These are phyloP conservation scores for Anisognathus igniventris DNA, from an alignment of 2,797 vertebrate species.

Conservation along the genomic window DNA sequence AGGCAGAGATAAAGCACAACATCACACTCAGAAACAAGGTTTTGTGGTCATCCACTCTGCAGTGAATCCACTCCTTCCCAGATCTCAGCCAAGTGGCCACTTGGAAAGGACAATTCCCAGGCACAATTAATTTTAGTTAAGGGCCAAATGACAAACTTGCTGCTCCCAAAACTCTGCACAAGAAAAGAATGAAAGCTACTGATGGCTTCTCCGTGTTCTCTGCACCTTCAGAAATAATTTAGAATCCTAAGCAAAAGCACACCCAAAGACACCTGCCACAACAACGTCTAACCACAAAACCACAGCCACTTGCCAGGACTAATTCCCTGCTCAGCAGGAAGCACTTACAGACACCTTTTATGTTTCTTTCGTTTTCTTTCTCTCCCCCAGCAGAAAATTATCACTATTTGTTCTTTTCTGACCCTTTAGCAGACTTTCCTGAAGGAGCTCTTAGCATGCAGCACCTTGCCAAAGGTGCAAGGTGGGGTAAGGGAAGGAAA, in stretches of 20 bases:
- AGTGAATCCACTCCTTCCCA: neutral
- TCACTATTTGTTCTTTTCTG: neutral
- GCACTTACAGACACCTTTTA: neutral
- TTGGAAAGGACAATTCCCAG: neutral
- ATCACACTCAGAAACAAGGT: neutral
- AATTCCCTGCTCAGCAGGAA: constrained; percentile 19
- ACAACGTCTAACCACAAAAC: constrained; percentile 6
- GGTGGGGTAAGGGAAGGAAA: neutral
- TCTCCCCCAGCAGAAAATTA: neutral
- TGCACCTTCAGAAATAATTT: neutral
- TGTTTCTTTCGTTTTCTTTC: neutral
- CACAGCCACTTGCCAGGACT: neutral
- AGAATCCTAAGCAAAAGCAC: neutral
- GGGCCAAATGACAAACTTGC: neutral
- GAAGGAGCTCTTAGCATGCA: neutral
- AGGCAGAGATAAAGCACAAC: neutral
- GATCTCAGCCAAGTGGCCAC: neutral
- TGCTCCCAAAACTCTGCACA: neutral
- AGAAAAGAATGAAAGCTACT: neutral
- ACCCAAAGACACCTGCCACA: constrained; percentile 22
- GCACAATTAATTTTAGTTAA: neutral
- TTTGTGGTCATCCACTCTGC: neutral
- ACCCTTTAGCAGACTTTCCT: neutral
- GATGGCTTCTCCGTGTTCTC: neutral
- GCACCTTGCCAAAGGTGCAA: neutral